These are phyloP conservation scores for Brachypteracias leptosomus DNA, from an alignment of 2,113 vertebrate species.

Conservation along the genomic window DNA sequence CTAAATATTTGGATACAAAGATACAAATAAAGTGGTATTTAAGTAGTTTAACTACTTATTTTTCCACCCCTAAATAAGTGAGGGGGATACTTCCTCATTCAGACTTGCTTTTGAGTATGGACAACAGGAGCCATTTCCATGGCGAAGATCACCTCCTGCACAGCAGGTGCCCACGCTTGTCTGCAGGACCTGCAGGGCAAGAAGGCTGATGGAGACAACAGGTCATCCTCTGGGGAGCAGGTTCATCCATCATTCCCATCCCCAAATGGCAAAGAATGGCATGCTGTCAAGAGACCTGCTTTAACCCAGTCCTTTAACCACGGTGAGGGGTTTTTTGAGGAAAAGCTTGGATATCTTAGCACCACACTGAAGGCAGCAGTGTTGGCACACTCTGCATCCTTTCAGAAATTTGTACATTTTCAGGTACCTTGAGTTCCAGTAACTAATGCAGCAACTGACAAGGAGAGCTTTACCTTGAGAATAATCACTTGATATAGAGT, in stretches of 20 bases:
- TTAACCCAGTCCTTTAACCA: not conserved
- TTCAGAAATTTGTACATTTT: not conserved
- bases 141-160: not conserved
- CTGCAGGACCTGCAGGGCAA: not conserved
- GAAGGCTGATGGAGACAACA: accelerated
- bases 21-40: not conserved
- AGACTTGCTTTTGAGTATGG: not conserved
- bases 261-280: not conserved
- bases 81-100: not conserved
- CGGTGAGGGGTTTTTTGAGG: not conserved
- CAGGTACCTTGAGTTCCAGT: not conserved
- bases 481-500: not conserved
- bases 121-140: not conserved
- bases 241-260: not conserved
- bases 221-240: accelerated
- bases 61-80: not conserved
- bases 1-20: not conserved
- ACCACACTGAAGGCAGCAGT: not conserved
- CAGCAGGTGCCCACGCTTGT: not conserved
- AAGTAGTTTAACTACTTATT: not conserved
- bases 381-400: not conserved
- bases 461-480: not conserved
- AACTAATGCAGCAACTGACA: not conserved
- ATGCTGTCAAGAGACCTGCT: not conserved
- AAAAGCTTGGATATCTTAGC: not conserved